Conservation (phyloP, 2,888 invertebrate species). For the Pelosia muscerda region DNA sequence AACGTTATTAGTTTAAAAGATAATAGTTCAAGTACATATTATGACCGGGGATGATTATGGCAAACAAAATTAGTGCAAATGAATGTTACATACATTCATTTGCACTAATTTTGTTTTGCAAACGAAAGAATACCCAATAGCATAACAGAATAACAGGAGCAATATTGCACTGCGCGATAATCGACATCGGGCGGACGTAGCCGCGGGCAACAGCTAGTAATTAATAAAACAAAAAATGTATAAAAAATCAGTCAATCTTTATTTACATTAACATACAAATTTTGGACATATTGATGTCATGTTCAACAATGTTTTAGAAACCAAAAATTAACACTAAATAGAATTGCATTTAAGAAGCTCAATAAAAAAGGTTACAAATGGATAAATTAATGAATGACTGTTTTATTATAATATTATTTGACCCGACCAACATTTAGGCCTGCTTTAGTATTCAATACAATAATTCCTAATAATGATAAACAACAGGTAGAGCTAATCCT, state of each 20-base stretch:
- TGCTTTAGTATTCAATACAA: not conserved
- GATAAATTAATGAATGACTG: not conserved
- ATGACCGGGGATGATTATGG: no score
- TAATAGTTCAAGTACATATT: no score
- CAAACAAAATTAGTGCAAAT: no score
- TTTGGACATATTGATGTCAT: not conserved
- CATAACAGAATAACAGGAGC: no score
- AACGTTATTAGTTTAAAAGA: no score
- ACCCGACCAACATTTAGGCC: not conserved
- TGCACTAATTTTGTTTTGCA: no score
- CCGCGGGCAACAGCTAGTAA: no score
- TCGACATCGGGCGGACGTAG: no score
- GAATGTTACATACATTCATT: no score
- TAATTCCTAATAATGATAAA: not conserved
- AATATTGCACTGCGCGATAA: no score
- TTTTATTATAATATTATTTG: slow-evolving; percentile 1
- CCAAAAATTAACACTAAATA: not conserved
- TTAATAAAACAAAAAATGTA: not conserved
- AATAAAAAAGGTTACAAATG: not conserved
- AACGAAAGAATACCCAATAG: no score
- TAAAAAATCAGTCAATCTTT: slow-evolving; percentile 13
- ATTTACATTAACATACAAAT: not conserved
- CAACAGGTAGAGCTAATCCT: not conserved
- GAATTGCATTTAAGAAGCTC: not conserved
- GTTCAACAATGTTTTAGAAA: not conserved